Evolutionary conservation across 2,888 invertebrate species (phyloP).

Genomic region (Plebejus argus): DNA sequence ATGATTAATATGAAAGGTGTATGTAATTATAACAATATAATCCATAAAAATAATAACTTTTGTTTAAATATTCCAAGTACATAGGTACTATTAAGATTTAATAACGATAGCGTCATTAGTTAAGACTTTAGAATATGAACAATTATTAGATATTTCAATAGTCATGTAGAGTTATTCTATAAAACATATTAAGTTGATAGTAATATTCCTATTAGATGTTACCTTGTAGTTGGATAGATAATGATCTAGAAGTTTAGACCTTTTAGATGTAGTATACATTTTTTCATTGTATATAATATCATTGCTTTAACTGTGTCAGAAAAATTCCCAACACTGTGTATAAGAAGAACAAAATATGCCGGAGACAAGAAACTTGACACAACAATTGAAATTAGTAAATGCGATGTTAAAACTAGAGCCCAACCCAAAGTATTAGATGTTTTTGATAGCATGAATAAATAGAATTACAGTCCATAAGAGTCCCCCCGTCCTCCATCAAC

Average conservation of each 20-base stretch:
- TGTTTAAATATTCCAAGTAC: background rate
- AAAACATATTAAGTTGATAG: background rate
- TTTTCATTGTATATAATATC: constrained; percentile 25
- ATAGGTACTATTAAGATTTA: background rate
- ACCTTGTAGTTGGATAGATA: background rate
- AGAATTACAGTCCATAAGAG: background rate
- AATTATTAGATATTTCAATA: background rate
- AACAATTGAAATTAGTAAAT: background rate
- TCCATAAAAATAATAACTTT: background rate
- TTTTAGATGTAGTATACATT: background rate
- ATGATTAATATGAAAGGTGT: background rate
- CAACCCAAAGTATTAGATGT: background rate
- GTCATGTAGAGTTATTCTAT: background rate
- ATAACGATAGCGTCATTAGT: background rate
- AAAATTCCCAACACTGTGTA: background rate
- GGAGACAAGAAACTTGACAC: background rate
- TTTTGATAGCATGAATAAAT: background rate
- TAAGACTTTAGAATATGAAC: background rate
- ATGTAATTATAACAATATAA: background rate
- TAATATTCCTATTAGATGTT: background rate
- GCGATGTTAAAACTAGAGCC: background rate
- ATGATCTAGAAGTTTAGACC: background rate
- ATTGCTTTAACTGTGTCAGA: constrained; percentile 18
- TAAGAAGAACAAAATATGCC: background rate
- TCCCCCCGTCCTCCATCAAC: constrained; percentile 27